Base-by-base conservation (phyloP, 2,888 invertebrate species). In the Apodemia mormo region DNA sequence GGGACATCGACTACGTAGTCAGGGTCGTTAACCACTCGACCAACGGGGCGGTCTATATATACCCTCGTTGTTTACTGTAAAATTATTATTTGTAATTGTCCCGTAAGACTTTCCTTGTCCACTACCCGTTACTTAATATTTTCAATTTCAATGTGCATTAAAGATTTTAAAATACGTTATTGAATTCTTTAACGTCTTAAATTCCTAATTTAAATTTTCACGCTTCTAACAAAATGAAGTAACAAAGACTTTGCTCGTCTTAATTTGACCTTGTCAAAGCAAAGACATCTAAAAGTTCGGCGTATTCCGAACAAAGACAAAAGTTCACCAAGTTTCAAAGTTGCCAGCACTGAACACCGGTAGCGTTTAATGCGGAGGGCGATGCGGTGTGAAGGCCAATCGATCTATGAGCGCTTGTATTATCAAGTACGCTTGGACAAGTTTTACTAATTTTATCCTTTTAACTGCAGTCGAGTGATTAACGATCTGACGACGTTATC, bases 351-450 rank as follows among this genome's bases (percentile, higher is more conserved):
- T 30, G 12, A 58, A 68, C 68, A 70, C 64, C 65, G 68, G 22
- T 58, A 58, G 65, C 49, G 65, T 49, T 52, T 68, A 68, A 80
- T 83, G 81, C 80, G 77, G 79, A 58, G 75, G 76, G 74, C 82
- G 78, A 85, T 85, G 88, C 86, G 87, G 84, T 82, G 75, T 43
- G 72, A 77, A 78, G 76, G 80, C 79, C 81, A 78, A 89, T 90
- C 89, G 90, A 90, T 78, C 89, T 82, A 76, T 56, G 80, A 77
- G 69, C 72, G 76, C 86, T 88, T 29, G 10, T 10, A 30, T 4
- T 4, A 29, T 4, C 58, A 58, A 58, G 58, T 58, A 22, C 10
- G n/a, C 22, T 58, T 58, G 58, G 30, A 4, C 58, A 58, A 58
- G 58, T 30, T 45, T 45, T 2, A 6, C 8, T 8, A 43, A 43